Conservation (phyloP, 2,888 invertebrate genomes). For the Parnassius smintheus region DNA sequence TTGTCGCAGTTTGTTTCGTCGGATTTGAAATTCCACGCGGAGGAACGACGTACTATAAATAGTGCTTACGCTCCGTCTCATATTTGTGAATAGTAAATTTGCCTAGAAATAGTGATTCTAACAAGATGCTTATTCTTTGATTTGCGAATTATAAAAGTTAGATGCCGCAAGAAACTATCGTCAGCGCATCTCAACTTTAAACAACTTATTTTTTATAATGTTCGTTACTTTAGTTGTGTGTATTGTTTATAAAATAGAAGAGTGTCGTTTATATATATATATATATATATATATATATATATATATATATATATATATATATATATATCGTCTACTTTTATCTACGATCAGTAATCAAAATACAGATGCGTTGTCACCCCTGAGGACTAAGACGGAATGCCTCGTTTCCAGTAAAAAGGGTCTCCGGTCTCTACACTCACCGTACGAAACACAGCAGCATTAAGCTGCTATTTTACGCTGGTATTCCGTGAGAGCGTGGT, state of each 20-base stretch:
- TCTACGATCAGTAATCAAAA: too few relatives aligned
- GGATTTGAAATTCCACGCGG: conserved; percentile 63
- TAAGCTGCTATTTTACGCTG: too few relatives aligned
- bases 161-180: conserved; percentile 14
- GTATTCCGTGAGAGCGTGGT: too few relatives aligned
- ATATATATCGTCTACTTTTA: too few relatives aligned
- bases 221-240: conserved; percentile 15
- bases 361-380: too few relatives aligned
- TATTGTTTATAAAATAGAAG: neutral
- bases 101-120: conserved; percentile 29
- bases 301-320: too few relatives aligned
- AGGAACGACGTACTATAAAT: conserved; percentile 28
- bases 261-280: neutral
- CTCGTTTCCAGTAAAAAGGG: too few relatives aligned
- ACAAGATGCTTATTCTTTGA: conserved; percentile 31
- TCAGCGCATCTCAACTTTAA: conserved; percentile 14
- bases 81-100: conserved; percentile 26
- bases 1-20: conserved; percentile 77
- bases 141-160: conserved; percentile 27
- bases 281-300: too few relatives aligned
- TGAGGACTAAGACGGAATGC: too few relatives aligned
- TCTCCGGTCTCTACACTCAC: too few relatives aligned
- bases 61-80: conserved; percentile 26
- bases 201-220: conserved; percentile 10
- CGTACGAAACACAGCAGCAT: too few relatives aligned